Percentiles rank a stretch among this genome's conserved stretches.
Conservation (phyloP, 1,140 invertebrate species). For the Danaus plexippus region DNA sequence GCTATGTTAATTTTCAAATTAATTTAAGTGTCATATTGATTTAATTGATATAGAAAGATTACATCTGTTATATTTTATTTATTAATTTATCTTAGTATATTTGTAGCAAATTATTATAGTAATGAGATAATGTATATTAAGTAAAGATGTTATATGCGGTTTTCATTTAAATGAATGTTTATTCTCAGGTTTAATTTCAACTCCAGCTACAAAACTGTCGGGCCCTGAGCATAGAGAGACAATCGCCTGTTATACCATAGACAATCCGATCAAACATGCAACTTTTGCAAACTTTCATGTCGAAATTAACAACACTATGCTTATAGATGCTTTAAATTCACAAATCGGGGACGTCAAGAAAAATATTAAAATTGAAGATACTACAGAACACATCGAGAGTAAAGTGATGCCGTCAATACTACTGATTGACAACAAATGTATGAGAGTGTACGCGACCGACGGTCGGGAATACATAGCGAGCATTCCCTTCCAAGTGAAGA, state of each 20-base stretch:
- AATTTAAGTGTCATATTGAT: too few relatives aligned
- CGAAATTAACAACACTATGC: slow-evolving; percentile 72
- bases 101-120: too few relatives aligned
- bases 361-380: slow-evolving; percentile 64
- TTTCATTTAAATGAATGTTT: slow-evolving; percentile 2
- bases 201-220: slow-evolving; percentile 56
- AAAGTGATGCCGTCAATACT: slow-evolving; percentile 75
- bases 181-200: slow-evolving; percentile 59
- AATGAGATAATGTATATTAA: too few relatives aligned
- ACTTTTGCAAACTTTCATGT: slow-evolving; percentile 83
- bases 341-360: slow-evolving; percentile 63
- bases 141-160: slow-evolving; percentile 2
- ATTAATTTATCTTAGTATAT: too few relatives aligned
- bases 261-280: slow-evolving; percentile 85
- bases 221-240: slow-evolving; percentile 69
- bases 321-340: slow-evolving; percentile 63
- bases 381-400: slow-evolving; percentile 54
- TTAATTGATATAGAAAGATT: too few relatives aligned
- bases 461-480: slow-evolving; percentile 87
- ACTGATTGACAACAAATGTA: slow-evolving; percentile 81
- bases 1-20: too few relatives aligned
- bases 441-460: slow-evolving; percentile 84
- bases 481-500: slow-evolving; percentile 87
- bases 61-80: too few relatives aligned
- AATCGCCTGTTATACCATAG: slow-evolving; percentile 83